Percentiles rank a stretch among this genome's conserved stretches.
Conservation (phyloP, 2,797 vertebrate genomes). For the Danio albolineatus region DNA sequence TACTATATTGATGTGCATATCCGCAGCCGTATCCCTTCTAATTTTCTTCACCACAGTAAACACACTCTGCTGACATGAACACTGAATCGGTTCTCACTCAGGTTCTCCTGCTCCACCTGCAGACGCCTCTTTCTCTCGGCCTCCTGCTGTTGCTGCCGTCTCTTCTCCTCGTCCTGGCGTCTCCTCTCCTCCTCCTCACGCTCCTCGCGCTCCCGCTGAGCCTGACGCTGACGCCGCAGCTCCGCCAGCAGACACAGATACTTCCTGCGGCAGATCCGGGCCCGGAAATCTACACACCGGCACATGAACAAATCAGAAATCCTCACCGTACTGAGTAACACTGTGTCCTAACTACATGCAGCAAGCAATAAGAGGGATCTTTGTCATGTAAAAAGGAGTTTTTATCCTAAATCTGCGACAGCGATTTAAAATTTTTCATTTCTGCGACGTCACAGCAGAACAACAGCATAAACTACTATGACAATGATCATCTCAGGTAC, state of each 20-base stretch:
- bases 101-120: constrained; percentile 65
- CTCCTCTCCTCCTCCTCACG: constrained; percentile 65
- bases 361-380: too few relatives aligned
- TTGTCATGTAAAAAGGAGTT: too few relatives aligned
- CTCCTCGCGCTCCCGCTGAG: constrained; percentile 62
- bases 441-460: too few relatives aligned
- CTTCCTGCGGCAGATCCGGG: constrained; percentile 67
- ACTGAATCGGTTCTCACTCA: constrained; percentile 56
- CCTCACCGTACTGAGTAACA: too few relatives aligned
- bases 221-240: constrained; percentile 57
- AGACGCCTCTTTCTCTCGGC: constrained; percentile 62
- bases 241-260: constrained; percentile 69
- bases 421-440: too few relatives aligned
- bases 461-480: too few relatives aligned
- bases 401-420: too few relatives aligned
- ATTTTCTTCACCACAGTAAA: background rate
- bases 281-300: constrained; percentile 70
- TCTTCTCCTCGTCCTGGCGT: background rate
- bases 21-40: too few relatives aligned
- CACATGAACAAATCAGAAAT: too few relatives aligned
- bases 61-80: background rate
- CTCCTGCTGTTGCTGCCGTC: constrained; percentile 52
- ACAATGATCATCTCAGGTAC: too few relatives aligned
- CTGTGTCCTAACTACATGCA: too few relatives aligned
- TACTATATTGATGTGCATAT: too few relatives aligned